Base-by-base conservation (phyloP, 2,797 vertebrate genomes). In the Syncerus caffer region DNA sequence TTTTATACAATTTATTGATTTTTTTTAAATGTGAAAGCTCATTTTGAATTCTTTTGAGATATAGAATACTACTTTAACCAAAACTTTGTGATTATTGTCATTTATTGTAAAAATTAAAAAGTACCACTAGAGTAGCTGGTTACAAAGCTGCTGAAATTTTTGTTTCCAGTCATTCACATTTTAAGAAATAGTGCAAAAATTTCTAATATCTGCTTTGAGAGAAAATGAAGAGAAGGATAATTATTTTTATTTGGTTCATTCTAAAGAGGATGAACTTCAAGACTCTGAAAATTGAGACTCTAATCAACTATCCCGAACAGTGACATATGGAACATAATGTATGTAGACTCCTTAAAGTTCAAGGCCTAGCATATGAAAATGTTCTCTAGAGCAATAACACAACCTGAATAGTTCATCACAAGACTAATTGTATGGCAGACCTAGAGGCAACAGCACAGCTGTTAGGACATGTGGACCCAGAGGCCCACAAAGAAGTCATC, bases 371-470 rank as follows among this genome's bases (percentile, higher is more conserved):
- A 10, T 85, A 53, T 83, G 93, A 96, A 96, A 93, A 86, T 90
- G 67, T 93, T 90, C 96, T 88, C 89, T 78, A 31, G 34, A 83
- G 93, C 95, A 90, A 90, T 95, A 96, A 97, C 93, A 57, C 42
- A 50, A n/a, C 85, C 92, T 92, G 92, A 92, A 53, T 58, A 95
- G 97, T 89, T 97, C 97, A 95, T 98, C 95, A 90, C 64, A 80
- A 88, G 89, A 95, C 90, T 95, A 89, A 96, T 90, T 95, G 91
- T 96, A 0, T 90, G 93, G 93, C 96, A 97, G 89, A 92, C 95
- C 96, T 95, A 50, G 96, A 88, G 96, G 96, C 97, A 57, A 42
- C 3, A n/a, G 55, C 96, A 95, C 95, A 97, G 92, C 94, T 97
- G 98, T 97, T 60, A 85, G 79, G 55, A 10, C 25, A 4, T 12